Evolutionary conservation across 2,888 invertebrate genomes (phyloP), one percentile per base, ranked within the genome.

Genomic region (Emmelina monodactyla): DNA sequence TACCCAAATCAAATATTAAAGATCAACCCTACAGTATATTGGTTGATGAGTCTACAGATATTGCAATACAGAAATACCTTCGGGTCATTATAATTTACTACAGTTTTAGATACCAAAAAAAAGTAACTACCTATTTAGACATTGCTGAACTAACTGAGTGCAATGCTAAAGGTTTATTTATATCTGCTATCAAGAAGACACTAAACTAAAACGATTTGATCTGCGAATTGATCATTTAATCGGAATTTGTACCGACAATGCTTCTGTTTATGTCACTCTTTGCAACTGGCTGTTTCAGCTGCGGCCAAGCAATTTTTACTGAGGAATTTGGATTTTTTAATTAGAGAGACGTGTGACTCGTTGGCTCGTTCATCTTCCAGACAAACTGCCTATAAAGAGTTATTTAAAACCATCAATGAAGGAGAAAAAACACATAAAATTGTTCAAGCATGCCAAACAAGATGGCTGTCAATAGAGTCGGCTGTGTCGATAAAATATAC

Each of bases 281-380:
- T 32, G 14, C 32, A 32, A 32, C 16, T 32, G 14, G 22, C 34
- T 28, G 34, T 34, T 28, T 34, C 34, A 3, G 34, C 34, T 19
- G 28, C 28, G 2, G 19, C 34, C 25, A 1, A 32, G 22, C 13
- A 32, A 13, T 32, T 32, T 13, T 22, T 32, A 32, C 22, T 22
- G 12, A 45, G 55, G 36, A 53, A 59, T 51, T 34, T 59, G 1
- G 56, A 59, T 40, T 57, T 47, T 40, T 34, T 59, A 7, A 43
- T 45, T 34, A 40, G 16, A 37, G 45, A 43, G 32, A 42, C 43
- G 37, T 55, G 53, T 35, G 44, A 57, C 33, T 58, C 55, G 56
- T 58, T 58, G 43, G 36, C 40, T 11, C 37, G 35, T 16, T 52
- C 49, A 12, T 41, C 50, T 12, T 35, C 32, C 13, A 44, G 52